Percentiles rank a stretch among this genome's conserved stretches.
Conservation (phyloP, 2,113 vertebrate genomes). For the Trinectes maculatus region DNA sequence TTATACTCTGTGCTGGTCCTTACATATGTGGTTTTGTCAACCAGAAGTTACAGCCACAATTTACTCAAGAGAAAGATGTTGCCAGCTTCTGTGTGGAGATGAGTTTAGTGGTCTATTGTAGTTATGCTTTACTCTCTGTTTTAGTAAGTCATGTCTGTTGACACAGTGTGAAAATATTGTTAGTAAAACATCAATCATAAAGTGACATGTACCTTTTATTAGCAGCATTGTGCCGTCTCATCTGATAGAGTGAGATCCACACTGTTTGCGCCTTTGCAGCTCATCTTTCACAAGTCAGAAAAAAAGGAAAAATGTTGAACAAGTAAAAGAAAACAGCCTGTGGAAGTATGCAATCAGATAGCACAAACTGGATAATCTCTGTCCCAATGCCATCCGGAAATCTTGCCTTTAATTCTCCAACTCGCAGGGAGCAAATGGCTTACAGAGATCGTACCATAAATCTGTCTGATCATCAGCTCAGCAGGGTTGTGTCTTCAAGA, state of each 20-base stretch:
- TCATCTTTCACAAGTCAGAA: slow-evolving; percentile 43
- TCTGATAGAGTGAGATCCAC: not conserved
- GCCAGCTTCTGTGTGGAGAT: slow-evolving; percentile 11
- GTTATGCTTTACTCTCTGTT: slow-evolving; percentile 3
- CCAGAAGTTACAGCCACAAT: slow-evolving; percentile 23
- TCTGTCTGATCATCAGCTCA: slow-evolving; percentile 71
- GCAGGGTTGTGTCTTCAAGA: slow-evolving; percentile 58
- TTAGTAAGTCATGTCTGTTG: not conserved
- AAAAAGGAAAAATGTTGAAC: slow-evolving; percentile 49
- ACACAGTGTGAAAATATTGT: slow-evolving; percentile 9
- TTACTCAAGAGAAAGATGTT: slow-evolving; percentile 29
- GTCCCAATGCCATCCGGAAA: slow-evolving; percentile 77
- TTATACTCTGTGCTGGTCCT: slow-evolving; percentile 7
- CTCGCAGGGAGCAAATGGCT: slow-evolving; percentile 76
- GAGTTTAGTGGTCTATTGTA: not conserved
- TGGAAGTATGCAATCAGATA: slow-evolving; percentile 80
- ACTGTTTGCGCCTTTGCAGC: slow-evolving; percentile 22
- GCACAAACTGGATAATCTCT: slow-evolving; percentile 79
- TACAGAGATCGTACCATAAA: slow-evolving; percentile 75
- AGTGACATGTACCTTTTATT: not conserved
- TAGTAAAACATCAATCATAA: slow-evolving; percentile 1
- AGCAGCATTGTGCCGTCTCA: not conserved
- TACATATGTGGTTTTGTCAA: slow-evolving; percentile 42
- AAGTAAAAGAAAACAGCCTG: slow-evolving; percentile 66
- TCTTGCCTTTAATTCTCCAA: slow-evolving; percentile 77